phyloP scores from a whole-genome alignment of 2,797 vertebrate species.

The Dermochelys coriacea region DNA sequence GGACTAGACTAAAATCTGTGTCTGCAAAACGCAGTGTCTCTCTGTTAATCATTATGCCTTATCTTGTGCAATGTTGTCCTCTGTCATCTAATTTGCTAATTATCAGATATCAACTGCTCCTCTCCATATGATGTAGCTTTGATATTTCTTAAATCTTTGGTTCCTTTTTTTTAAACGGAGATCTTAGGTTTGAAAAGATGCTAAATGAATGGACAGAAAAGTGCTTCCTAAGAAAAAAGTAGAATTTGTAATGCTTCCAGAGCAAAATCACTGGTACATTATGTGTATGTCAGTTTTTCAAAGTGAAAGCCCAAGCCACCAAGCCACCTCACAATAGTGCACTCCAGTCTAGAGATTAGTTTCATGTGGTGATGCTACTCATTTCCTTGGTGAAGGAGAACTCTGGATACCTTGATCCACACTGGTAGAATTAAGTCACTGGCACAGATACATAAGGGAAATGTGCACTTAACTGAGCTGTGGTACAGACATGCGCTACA shows the following conservation, averaged over 20 bases:
- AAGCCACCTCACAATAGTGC: background rate
- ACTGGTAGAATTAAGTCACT: background rate
- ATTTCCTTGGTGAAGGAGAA: background rate
- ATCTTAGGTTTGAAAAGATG: accelerated
- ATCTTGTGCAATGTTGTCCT: background rate
- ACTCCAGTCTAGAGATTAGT: background rate
- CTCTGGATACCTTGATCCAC: background rate
- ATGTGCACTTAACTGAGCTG: background rate
- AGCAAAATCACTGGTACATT: background rate
- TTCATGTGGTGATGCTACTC: background rate
- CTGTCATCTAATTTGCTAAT: background rate
- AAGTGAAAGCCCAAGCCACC: background rate
- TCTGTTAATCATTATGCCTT: background rate
- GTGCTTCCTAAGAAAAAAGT: background rate
- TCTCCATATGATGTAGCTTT: background rate
- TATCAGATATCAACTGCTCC: background rate
- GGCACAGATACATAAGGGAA: background rate
- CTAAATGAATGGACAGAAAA: background rate
- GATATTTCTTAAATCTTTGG: background rate
- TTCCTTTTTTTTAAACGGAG: background rate
- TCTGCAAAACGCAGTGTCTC: background rate
- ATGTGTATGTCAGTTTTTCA: background rate
- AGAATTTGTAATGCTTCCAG: background rate
- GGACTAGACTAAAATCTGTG: background rate
- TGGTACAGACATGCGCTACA: background rate